Evolutionary conservation across 2,797 vertebrate genomes (phyloP).

Genomic region (Sylvia borin): DNA sequence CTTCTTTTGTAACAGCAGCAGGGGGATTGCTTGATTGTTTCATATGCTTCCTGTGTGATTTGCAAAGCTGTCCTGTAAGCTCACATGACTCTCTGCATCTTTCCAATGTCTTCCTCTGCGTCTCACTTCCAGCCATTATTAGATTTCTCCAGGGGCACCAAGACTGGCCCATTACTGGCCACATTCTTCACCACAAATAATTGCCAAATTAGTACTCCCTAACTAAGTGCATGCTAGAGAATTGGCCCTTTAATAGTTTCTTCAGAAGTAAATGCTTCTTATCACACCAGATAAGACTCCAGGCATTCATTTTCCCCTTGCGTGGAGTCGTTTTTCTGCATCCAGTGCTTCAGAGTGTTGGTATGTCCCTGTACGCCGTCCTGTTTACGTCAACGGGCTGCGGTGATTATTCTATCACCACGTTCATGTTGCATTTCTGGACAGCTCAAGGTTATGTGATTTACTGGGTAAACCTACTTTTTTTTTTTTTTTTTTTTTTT

Average conservation of each 20-base stretch:
- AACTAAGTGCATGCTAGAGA: constrained; percentile 19
- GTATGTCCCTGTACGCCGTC: background rate
- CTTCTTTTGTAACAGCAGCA: background rate
- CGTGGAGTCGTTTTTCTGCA: background rate
- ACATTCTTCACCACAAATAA: constrained; percentile 40
- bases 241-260: constrained; percentile 40
- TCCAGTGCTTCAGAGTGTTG: background rate
- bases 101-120: background rate
- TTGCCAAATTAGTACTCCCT: constrained; percentile 59
- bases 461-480: constrained; percentile 6
- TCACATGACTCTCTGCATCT: background rate
- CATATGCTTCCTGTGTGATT: background rate
- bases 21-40: background rate
- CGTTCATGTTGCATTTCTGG: constrained; percentile 25
- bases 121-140: background rate
- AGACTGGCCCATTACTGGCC: background rate
- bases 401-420: constrained; percentile 61
- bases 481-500: background rate
- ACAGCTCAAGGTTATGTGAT: constrained; percentile 46
- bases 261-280: constrained; percentile 56
- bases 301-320: constrained; percentile 46
- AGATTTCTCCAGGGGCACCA: background rate
- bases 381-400: constrained; percentile 5
- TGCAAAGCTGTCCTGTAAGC: background rate
- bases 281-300: constrained; percentile 32